A percentile compares a stretch with the other conserved stretches of the same genome.
Conservation (phyloP, 2,797 vertebrate species). For the Carapus acus region DNA sequence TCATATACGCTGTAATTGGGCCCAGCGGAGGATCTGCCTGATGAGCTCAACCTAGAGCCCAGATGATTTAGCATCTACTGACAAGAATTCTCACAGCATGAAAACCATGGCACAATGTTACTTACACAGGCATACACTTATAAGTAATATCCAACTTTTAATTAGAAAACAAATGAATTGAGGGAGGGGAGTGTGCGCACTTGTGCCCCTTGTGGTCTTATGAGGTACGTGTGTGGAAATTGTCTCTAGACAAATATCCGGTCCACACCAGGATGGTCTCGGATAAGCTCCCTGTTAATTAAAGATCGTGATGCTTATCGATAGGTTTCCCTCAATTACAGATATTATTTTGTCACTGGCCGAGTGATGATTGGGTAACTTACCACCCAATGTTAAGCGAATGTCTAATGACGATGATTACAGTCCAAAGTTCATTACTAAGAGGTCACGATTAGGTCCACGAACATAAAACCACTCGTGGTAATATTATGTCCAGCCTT, state of each 20-base stretch:
- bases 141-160: background rate
- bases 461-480: no score
- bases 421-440: background rate
- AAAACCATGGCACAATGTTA: slow-evolving; percentile 1
- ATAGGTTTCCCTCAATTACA: no score
- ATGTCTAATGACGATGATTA: background rate
- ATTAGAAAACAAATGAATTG: background rate
- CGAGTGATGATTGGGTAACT: background rate
- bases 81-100: slow-evolving; percentile 12
- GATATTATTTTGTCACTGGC: background rate
- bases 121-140: slow-evolving; percentile 4
- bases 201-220: slow-evolving; percentile 14
- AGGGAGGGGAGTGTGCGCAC: no score
- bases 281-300: no score
- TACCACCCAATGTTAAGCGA: slow-evolving; percentile 2
- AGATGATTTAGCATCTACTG: no score
- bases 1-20: slow-evolving; percentile 45
- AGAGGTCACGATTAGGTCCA: background rate
- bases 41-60: no score
- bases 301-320: no score
- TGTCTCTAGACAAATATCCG: background rate
- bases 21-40: slow-evolving; percentile 32
- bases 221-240: background rate
- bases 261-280: slow-evolving; percentile 8
- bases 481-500: no score